phyloP scores from a whole-genome alignment of 1,140 invertebrate species.

The Drosophila virilis region DNA sequence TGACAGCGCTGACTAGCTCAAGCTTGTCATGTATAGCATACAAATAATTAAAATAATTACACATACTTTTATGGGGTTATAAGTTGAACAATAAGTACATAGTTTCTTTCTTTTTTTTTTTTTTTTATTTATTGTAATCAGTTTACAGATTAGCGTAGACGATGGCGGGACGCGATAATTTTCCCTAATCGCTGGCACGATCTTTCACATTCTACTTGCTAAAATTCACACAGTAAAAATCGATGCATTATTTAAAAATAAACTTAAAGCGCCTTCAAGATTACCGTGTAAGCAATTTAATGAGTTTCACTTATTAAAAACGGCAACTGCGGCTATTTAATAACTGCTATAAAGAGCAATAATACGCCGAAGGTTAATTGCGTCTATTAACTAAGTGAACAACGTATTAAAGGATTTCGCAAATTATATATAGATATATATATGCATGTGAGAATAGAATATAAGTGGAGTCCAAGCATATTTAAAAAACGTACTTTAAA shows the following conservation, averaged over 20 bases:
- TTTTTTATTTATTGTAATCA: constrained; percentile 29
- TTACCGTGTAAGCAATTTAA: neutral
- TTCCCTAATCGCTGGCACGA: constrained; percentile 28
- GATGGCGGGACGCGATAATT: constrained; percentile 5
- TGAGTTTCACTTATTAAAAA: neutral
- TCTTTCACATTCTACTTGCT: constrained; percentile 23
- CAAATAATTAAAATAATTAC: constrained; percentile 66
- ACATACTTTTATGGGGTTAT: constrained; percentile 49
- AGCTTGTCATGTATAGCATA: constrained; percentile 60
- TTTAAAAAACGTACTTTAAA: too few relatives aligned
- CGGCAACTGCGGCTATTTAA: neutral
- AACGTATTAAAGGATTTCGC: neutral
- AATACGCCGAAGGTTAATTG: neutral
- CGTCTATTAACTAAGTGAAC: neutral
- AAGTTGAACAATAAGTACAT: constrained; percentile 20
- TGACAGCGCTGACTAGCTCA: neutral
- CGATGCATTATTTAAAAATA: neutral
- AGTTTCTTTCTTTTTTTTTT: neutral
- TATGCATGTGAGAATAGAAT: too few relatives aligned
- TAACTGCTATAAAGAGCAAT: neutral
- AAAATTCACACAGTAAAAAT: constrained; percentile 28
- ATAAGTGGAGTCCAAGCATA: too few relatives aligned
- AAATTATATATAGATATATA: neutral
- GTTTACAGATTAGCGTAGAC: constrained; percentile 20
- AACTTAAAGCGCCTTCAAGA: neutral